A percentile compares a stretch with the other conserved stretches of the same genome.
Evolutionary conservation across 2,113 vertebrate genomes (phyloP).

Genomic region (Tragulus kanchil): DNA sequence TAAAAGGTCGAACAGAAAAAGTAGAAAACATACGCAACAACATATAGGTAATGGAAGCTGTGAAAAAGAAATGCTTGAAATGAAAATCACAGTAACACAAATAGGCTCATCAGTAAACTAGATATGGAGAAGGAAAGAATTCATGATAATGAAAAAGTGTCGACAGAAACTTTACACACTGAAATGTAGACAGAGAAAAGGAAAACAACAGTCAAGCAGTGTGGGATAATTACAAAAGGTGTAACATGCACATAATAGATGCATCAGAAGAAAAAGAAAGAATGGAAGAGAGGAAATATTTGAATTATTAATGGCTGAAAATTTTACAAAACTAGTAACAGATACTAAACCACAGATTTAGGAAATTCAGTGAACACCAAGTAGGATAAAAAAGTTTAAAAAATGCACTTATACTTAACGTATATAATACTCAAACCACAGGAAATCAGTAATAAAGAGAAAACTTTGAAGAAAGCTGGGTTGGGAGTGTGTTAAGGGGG

Average conservation of each 20-base stretch:
- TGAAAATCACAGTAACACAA: background rate
- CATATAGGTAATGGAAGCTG: background rate
- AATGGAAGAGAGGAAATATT: background rate
- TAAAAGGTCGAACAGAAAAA: background rate
- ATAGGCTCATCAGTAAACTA: background rate
- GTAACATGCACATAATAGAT: background rate
- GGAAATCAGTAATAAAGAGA: background rate
- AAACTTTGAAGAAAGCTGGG: background rate
- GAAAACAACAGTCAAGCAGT: background rate
- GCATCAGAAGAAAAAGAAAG: background rate
- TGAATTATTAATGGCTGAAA: background rate
- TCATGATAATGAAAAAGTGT: background rate
- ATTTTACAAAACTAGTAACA: background rate
- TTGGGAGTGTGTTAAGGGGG: background rate
- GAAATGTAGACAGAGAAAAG: background rate
- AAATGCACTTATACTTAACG: background rate
- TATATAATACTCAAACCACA: background rate
- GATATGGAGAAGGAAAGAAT: background rate
- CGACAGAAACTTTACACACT: background rate
- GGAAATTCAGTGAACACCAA: background rate
- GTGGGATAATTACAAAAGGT: background rate
- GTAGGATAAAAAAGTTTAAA: background rate
- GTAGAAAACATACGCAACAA: background rate
- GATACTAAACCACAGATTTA: background rate
- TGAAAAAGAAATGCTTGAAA: constrained; percentile 25